phyloP scores from a whole-genome alignment of 2,888 invertebrate species.

The Netelia virgata region DNA sequence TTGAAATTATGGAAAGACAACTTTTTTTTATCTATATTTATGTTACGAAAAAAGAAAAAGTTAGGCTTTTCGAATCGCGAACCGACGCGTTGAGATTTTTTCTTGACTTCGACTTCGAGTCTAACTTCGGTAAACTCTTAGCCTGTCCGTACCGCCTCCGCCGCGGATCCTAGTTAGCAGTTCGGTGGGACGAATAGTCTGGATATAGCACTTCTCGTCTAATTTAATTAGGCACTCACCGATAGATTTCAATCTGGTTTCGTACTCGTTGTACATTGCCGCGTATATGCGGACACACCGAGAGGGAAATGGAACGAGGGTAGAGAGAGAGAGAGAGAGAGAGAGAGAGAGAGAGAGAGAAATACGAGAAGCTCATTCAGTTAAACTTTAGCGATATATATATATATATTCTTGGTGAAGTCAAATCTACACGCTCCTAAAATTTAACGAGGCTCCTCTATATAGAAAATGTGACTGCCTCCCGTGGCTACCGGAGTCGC shows the following conservation, averaged over 20 bases:
- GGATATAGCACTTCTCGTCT: slow-evolving; percentile 68
- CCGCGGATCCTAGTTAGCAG: slow-evolving; percentile 55
- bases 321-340: slow-evolving; percentile 20
- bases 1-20: slow-evolving; percentile 34
- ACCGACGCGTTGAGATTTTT: not conserved
- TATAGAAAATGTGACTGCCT: slow-evolving; percentile 53
- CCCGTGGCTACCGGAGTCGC: slow-evolving; percentile 29
- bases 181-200: slow-evolving; percentile 48
- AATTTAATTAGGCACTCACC: slow-evolving; percentile 77
- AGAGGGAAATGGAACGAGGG: slow-evolving; percentile 39
- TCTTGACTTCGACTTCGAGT: not conserved
- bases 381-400: slow-evolving; percentile 67
- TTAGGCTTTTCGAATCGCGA: not conserved
- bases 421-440: slow-evolving; percentile 75
- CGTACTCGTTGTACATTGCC: slow-evolving; percentile 22
- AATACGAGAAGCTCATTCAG: slow-evolving; percentile 64
- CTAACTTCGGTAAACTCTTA: not conserved
- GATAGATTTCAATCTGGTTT: slow-evolving; percentile 78
- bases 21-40: slow-evolving; percentile 1
- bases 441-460: slow-evolving; percentile 78
- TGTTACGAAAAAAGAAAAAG: not conserved
- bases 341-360: slow-evolving; percentile 18
- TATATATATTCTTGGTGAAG: slow-evolving; percentile 33
- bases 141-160: not conserved
- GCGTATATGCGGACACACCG: slow-evolving; percentile 13